Base-by-base conservation (phyloP, 2,113 vertebrate species). In the Romanogobio albipinnatus region DNA sequence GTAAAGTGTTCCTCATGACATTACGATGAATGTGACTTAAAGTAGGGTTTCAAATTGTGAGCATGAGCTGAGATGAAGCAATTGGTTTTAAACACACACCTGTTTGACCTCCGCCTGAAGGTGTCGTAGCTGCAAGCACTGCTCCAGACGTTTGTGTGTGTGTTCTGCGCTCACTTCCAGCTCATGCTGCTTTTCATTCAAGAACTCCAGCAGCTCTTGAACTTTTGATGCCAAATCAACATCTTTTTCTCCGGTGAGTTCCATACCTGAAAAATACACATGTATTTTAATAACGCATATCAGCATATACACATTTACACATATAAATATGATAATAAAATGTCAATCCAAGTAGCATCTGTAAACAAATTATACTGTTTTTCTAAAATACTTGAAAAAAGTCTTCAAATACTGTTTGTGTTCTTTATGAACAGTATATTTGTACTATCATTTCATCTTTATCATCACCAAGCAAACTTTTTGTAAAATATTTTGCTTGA, bases 51-150 rank as follows among this genome's bases (percentile, higher is more conserved):
- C 36, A 15, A 49, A 47, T 68, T 13, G 45, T 5, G 49, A 4
- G 24, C 26, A 75, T 58, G 29, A 47, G 47, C 77, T 76, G 49
- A 76, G 58, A 81, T 82, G 77, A 24, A 86, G 53, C 39, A 43
- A 39, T 7, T 53, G 47, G 10, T 49, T 29, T 78, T 6, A 33
- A 22, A 78, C 24, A 78, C 84, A 26, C 59, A 97, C 96, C 96
- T 97, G 96, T 87, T 96, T 97, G 92, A 97, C 96, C 90, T 97
- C 96, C 0, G 95, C 95, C 90, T 97, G 96, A 26, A 97, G 94
- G 87, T 97, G 96, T 80, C 96, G 94, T 61, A 97, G 95, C 51
- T 97, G 96, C 2, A 97, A 93, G 83, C 96, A 97, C 88, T 97
- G 96, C 88, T 97, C 96, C 0, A 97, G 93, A 24, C 96, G 94